Evolutionary conservation across 2,797 vertebrate species (phyloP), one percentile per base, ranked within the genome.

Genomic region (Esox masquinongy): DNA sequence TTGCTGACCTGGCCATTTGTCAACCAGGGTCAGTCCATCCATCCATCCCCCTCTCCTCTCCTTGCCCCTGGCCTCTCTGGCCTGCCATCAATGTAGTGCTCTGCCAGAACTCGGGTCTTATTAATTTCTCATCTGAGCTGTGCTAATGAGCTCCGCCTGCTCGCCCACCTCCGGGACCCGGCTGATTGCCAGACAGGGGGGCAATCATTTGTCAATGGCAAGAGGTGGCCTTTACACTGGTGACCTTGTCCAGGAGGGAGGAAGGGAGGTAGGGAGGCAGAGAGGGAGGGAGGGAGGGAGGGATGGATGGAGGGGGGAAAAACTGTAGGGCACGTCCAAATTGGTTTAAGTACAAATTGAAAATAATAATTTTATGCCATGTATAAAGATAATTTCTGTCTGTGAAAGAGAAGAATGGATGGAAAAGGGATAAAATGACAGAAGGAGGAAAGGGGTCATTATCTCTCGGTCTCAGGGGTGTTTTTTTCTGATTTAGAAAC

Each of bases 141-240:
- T 50, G 73, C 91, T 94, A 94, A 92, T 92, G 92, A 92, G 91
- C 89, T 83, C 89, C 88, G 90, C 92, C 93, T 91, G 91, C 87
- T 91, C 85, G 73, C 85, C 92, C 86, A 91, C 91, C 90, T 91
- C 85, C 73, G 91, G 91, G 89, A 91, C 90, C 90, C 86, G 50
- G 39, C 90, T 92, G 92, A 94, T 94, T 93, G 93, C 88, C 88
- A 90, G 85, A 88, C 83, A 74, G 86, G 68, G 77, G 61, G 83
- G 86, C 80, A 36, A 82, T 84, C 89, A 93, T 94, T 93, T 88
- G 89, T 93, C 90, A 92, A 87, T 83, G 89, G 90, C 89, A 88
- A 86, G 88, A 87, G 87, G 88, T 90, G 90, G 86, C 89, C 92
- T 91, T 91, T 91, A 89, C 86, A 82, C 78, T 53, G 80, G 88